Evolutionary conservation across 2,797 vertebrate genomes (phyloP).

Genomic region (Sebastes paucispinis): DNA sequence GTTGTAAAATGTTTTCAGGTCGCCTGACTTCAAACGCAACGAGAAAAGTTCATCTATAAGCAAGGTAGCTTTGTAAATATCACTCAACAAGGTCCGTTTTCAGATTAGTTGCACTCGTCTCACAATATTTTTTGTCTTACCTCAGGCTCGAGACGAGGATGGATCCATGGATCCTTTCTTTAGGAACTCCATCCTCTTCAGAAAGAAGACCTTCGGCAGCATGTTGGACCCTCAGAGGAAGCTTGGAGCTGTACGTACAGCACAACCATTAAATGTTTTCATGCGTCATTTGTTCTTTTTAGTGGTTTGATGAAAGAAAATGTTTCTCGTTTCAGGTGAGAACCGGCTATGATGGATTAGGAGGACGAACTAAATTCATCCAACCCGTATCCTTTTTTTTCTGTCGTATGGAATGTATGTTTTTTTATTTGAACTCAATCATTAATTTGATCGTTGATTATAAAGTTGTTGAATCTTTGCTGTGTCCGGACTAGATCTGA

Average conservation of each 20-base stretch:
- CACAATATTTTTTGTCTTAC: not conserved
- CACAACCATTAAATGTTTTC: not conserved
- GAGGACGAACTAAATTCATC: conserved; percentile 94
- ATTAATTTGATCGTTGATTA: not conserved
- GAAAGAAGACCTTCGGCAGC: conserved; percentile 83
- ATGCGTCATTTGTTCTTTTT: not conserved
- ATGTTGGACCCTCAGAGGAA: conserved; percentile 79
- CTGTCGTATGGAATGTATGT: not conserved
- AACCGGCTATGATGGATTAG: conserved; percentile 92
- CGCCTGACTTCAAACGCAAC: conserved; percentile 38
- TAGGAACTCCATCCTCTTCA: conserved; percentile 88
- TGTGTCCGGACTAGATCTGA: not conserved
- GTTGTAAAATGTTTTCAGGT: conserved; percentile 40
- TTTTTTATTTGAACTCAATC: not conserved
- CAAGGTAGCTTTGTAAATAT: conserved; percentile 56
- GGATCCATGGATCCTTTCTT: conserved; percentile 84
- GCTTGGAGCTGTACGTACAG: conserved; percentile 82
- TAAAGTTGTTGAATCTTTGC: not conserved
- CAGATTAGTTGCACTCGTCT: not conserved
- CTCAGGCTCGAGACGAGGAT: conserved; percentile 59
- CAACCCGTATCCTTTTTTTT: conserved; percentile 92
- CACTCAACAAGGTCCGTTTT: not conserved
- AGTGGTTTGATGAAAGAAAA: not conserved
- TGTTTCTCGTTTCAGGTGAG: conserved; percentile 82
- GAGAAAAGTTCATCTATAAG: conserved; percentile 51